Evolutionary conservation across 2,888 invertebrate species (phyloP).

Genomic region (Frankliniella intonsa): DNA sequence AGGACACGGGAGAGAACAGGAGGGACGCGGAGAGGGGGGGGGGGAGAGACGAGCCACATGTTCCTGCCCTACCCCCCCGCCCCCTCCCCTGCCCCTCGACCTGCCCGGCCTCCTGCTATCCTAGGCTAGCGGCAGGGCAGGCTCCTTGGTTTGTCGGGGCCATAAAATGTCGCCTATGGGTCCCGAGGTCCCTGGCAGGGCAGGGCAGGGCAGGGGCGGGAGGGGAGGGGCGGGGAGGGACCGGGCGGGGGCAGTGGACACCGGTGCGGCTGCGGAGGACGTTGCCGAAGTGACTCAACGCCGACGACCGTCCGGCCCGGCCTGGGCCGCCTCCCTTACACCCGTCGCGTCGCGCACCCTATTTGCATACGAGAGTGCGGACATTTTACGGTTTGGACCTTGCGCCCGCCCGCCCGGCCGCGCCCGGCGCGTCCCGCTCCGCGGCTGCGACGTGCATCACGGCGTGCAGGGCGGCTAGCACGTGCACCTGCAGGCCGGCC

Average conservation of each 20-base stretch:
- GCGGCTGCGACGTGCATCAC: too few relatives aligned
- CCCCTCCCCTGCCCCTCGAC: neutral
- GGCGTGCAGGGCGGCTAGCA: too few relatives aligned
- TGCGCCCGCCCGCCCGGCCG: too few relatives aligned
- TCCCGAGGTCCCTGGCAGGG: neutral
- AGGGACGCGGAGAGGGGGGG: neutral
- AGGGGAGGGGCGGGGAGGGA: neutral
- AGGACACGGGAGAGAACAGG: neutral
- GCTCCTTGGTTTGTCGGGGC: neutral
- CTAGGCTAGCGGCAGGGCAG: neutral
- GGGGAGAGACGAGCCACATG: neutral
- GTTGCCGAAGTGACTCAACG: too few relatives aligned
- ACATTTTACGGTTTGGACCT: too few relatives aligned
- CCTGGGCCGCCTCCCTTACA: neutral
- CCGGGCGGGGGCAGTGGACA: neutral
- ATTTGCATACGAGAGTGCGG: too few relatives aligned
- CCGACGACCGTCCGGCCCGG: neutral
- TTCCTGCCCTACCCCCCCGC: neutral
- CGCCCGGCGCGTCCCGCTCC: too few relatives aligned
- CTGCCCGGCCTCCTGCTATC: neutral
- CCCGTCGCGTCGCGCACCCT: too few relatives aligned
- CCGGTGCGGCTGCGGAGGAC: neutral
- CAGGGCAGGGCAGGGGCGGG: neutral
- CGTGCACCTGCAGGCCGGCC: too few relatives aligned
- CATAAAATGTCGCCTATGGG: constrained; percentile 24